phyloP scores from a whole-genome alignment of 2,113 vertebrate species.

The Lycocorax pyrrhopterus region DNA sequence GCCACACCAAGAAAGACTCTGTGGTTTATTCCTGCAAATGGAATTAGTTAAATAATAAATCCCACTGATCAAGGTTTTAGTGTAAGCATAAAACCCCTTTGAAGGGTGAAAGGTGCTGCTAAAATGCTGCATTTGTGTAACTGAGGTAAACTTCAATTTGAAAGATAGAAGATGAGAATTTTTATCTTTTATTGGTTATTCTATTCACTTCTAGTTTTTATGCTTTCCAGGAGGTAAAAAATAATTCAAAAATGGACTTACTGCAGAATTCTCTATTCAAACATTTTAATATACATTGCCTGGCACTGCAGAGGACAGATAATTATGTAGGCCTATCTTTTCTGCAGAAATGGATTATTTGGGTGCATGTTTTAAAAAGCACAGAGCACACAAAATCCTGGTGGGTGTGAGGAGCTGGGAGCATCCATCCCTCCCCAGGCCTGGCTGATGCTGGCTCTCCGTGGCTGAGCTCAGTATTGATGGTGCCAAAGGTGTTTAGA shows the following conservation, averaged over 20 bases:
- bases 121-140: not conserved
- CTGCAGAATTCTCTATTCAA: not conserved
- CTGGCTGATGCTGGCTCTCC: not conserved
- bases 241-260: not conserved
- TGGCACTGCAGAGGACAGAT: not conserved
- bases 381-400: not conserved
- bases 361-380: not conserved
- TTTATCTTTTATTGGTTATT: not conserved
- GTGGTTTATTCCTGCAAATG: not conserved
- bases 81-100: not conserved
- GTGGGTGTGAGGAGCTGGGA: not conserved
- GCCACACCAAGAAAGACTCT: not conserved
- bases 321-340: not conserved
- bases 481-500: not conserved
- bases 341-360: not conserved
- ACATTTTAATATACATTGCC: not conserved
- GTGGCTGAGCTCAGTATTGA: accelerated
- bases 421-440: not conserved
- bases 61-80: not conserved
- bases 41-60: not conserved
- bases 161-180: not conserved
- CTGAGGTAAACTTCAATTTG: not conserved
- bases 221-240: not conserved
- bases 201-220: not conserved
- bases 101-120: not conserved